Evolutionary conservation across 2,888 invertebrate species (phyloP), one percentile per base, ranked within the genome.

Genomic region (Drosophila kambysellisi): DNA sequence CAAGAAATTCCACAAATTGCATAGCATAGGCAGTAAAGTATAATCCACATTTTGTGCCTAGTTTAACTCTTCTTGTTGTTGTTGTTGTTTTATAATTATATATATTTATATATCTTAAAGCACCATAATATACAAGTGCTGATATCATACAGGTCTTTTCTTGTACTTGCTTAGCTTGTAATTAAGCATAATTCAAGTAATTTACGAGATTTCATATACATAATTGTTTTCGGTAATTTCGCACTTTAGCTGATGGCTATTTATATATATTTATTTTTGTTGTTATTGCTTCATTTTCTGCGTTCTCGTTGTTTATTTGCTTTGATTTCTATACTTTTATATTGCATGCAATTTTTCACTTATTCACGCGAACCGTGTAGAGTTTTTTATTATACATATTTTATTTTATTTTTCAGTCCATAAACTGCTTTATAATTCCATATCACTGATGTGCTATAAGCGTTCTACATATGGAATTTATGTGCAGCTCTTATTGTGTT

Each of bases 391-490:
- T 43, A 11, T 37, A 46, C 32, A 39, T 46, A 56, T 62, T 46
- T 17, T 48, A 8, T 46, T 8, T 25, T 25, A 46, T 46, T 17
- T 59, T 63, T 59, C 48, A 57, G 57, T 60, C 53, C 29, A 30
- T 66, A 17, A 41, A 51, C 65, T 53, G 43, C 25, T 50, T 51
- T 43, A 41, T 61, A 58, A 65, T 74, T 65, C 43, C 73, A 73
- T 88, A 91, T 91, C 88, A 70, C 70, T 70, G 91, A 91, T 91
- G 92, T 82, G 57, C 87, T 79, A 85, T 68, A 90, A 73, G 71
- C 63, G 79, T 81, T 82, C 76, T 65, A 33, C 41, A 33, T 46
- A 35, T 52, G 59, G 2, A 59, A 63, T 72, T 63, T 67, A 64
- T 78, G 59, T 48, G 33, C 20, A 37, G 1, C 32, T 65, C 9